A percentile compares a stretch with the other conserved stretches of the same genome.
Evolutionary conservation across 2,888 invertebrate genomes (phyloP).

Genomic region (Galeopsomyia nigrocyanea): DNA sequence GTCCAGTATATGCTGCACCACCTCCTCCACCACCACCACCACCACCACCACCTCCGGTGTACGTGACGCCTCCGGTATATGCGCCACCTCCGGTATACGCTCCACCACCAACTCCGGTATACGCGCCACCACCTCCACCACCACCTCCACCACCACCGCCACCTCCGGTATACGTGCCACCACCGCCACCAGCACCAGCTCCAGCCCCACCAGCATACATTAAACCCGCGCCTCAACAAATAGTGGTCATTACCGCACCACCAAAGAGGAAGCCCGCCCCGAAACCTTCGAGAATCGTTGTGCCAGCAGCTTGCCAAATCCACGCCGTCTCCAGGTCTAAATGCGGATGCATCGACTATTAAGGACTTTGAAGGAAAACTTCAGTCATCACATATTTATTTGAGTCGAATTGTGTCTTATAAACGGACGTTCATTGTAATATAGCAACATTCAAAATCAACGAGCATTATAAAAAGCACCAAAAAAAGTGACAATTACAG

Average conservation of each 20-base stretch:
- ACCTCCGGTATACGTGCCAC: too few relatives aligned
- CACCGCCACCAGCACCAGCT: slow-evolving; percentile 2
- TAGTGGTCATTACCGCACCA: not conserved
- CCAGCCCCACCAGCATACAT: not conserved
- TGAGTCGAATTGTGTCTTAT: not conserved
- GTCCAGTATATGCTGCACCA: too few relatives aligned
- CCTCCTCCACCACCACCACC: too few relatives aligned
- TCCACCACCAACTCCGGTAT: too few relatives aligned
- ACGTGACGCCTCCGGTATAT: too few relatives aligned
- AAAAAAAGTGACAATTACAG: slow-evolving; percentile 2
- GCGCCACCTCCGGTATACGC: not conserved
- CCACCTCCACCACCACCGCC: too few relatives aligned
- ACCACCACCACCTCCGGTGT: too few relatives aligned
- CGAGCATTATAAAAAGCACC: too few relatives aligned
- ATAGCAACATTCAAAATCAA: not conserved
- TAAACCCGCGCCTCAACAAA: not conserved
- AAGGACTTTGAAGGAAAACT: slow-evolving; percentile 3
- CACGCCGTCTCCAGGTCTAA: slow-evolving; percentile 11
- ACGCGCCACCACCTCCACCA: too few relatives aligned
- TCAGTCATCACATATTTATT: slow-evolving; percentile 14
- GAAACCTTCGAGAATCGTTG: not conserved
- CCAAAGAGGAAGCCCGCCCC: too few relatives aligned
- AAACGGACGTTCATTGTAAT: too few relatives aligned
- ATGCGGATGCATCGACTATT: slow-evolving; percentile 33
- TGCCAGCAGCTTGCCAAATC: slow-evolving; percentile 19